Conservation (phyloP, 1,140 invertebrate species). For the Littorina saxatilis region DNA sequence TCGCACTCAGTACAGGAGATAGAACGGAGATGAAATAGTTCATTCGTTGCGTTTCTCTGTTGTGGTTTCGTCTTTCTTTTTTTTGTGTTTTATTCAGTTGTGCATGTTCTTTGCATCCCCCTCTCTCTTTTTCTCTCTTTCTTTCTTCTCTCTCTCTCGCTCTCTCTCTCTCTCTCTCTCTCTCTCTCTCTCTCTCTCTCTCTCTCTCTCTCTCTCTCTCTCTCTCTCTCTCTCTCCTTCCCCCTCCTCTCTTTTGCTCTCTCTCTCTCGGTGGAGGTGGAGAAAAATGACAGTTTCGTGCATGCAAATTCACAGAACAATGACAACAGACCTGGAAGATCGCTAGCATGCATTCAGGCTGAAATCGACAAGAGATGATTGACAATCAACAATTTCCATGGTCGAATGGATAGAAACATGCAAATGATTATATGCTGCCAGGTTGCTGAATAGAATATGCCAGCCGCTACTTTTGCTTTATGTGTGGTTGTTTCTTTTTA, state of each 20-base stretch:
- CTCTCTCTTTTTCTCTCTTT: not conserved
- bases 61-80: not conserved
- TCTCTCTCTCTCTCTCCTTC: not conserved
- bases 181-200: conserved; percentile 2
- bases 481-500: too few species aligned
- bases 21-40: not conserved
- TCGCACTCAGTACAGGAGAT: too few species aligned
- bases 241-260: not conserved
- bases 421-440: not conserved
- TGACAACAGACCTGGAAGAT: not conserved
- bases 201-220: not conserved
- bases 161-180: not conserved
- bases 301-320: not conserved
- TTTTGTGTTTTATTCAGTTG: not conserved
- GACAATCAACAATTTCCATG: not conserved
- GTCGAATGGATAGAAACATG: not conserved
- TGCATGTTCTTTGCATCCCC: not conserved
- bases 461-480: too few species aligned
- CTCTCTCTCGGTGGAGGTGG: not conserved
- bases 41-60: not conserved
- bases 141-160: not conserved
- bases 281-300: too few species aligned
- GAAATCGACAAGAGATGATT: not conserved
- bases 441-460: not conserved
- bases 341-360: not conserved